These are phyloP conservation scores for Heliangelus exortis DNA, from an alignment of 2,797 vertebrate genomes.

Conservation along the genomic window DNA sequence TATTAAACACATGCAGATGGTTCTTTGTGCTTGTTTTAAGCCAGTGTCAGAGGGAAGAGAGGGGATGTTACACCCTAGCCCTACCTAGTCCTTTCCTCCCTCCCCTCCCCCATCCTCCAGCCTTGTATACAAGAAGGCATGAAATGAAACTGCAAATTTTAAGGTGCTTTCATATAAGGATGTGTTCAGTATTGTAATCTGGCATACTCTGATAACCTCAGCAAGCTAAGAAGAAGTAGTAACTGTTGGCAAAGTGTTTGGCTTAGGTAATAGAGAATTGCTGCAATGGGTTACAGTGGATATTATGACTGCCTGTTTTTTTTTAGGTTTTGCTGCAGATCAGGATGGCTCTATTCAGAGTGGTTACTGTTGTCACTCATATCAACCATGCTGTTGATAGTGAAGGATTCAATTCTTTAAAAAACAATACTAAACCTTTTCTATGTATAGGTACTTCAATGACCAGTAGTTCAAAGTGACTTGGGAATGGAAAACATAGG, in stretches of 20 bases:
- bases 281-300: background rate
- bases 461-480: background rate
- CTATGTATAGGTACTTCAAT: background rate
- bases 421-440: background rate
- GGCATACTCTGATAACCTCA: accelerated
- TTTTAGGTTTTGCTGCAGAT: background rate
- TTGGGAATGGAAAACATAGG: background rate
- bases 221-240: background rate
- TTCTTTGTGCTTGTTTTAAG: background rate
- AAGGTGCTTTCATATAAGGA: background rate
- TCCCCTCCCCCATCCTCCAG: no score
- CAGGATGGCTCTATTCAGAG: background rate
- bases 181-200: background rate
- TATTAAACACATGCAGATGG: background rate
- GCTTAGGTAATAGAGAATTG: background rate
- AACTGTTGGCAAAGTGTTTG: background rate
- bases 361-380: background rate
- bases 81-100: background rate
- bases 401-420: background rate
- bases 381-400: background rate
- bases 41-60: background rate
- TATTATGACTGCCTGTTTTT: background rate
- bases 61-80: no score
- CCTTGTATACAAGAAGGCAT: background rate
- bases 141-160: background rate